A percentile compares a stretch with the other conserved stretches of the same genome.
These are phyloP conservation scores for Epizoanthus illoricatus DNA, from an alignment of 92 coral and sea anemone species.

Conservation along the genomic window DNA sequence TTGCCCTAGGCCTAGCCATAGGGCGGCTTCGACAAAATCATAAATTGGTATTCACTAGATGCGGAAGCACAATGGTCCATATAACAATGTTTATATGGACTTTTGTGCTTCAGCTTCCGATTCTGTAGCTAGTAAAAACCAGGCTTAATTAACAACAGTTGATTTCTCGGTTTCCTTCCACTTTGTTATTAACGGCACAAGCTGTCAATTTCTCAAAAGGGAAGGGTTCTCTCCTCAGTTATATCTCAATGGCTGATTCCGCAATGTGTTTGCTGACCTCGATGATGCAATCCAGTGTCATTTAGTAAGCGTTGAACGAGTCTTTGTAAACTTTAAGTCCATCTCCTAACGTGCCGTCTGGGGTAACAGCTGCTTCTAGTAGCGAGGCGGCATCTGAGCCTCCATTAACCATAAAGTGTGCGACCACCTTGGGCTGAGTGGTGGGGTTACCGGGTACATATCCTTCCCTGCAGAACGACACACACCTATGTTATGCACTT, in stretches of 20 bases:
- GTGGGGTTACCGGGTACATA: constrained; percentile 90
- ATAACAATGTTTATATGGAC: no score
- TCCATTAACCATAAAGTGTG: constrained; percentile 92
- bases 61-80: no score
- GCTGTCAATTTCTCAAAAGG: no score
- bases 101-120: no score
- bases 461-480: constrained; percentile 75
- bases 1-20: no score
- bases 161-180: no score
- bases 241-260: neutral
- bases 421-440: constrained; percentile 82
- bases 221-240: neutral
- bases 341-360: constrained; percentile 91
- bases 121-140: no score
- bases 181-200: no score
- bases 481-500: no score
- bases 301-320: constrained; percentile 94
- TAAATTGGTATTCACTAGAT: no score
- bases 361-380: constrained; percentile 77
- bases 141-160: no score
- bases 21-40: no score
- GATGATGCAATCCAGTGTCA: neutral
- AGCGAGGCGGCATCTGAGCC: constrained; percentile 89
- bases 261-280: neutral
- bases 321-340: constrained; percentile 96